Conservation (phyloP, 1,140 invertebrate genomes). For the Nautilus pompilius region DNA sequence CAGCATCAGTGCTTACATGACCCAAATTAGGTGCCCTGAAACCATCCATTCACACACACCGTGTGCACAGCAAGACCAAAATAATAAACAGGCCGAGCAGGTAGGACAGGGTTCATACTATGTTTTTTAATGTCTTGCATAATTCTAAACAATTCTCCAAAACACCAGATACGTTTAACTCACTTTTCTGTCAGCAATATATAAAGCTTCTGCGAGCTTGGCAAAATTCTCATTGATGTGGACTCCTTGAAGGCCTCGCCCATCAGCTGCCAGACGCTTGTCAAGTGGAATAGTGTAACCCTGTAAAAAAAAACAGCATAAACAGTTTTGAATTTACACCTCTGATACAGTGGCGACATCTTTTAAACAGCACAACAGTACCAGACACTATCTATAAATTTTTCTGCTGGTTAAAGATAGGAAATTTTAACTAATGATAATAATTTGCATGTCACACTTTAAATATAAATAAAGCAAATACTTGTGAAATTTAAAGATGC, state of each 20-base stretch:
- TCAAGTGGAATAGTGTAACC: conserved; percentile 98
- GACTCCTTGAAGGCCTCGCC: conserved; percentile 91
- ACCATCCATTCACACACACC: too few relatives aligned
- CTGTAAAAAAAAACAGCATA: conserved; percentile 15
- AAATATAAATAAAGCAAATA: too few relatives aligned
- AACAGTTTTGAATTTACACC: too few relatives aligned
- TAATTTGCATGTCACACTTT: too few relatives aligned
- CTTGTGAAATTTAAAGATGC: too few relatives aligned
- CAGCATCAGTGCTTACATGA: too few relatives aligned
- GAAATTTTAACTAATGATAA: too few relatives aligned
- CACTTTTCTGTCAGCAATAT: conserved; percentile 94
- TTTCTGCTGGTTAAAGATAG: background rate
- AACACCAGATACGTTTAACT: background rate
- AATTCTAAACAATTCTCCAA: background rate
- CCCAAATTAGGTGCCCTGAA: too few relatives aligned
- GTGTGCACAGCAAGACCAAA: too few relatives aligned
- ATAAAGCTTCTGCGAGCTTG: conserved; percentile 94
- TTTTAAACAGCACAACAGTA: background rate
- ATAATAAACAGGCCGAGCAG: background rate
- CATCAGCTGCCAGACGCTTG: conserved; percentile 97
- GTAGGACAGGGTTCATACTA: background rate
- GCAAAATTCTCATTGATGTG: conserved; percentile 99
- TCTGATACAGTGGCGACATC: too few relatives aligned
- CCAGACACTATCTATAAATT: background rate
- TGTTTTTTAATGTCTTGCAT: background rate